These are phyloP conservation scores for Tapirus terrestris DNA, from an alignment of 2,113 vertebrate species.

Conservation along the genomic window DNA sequence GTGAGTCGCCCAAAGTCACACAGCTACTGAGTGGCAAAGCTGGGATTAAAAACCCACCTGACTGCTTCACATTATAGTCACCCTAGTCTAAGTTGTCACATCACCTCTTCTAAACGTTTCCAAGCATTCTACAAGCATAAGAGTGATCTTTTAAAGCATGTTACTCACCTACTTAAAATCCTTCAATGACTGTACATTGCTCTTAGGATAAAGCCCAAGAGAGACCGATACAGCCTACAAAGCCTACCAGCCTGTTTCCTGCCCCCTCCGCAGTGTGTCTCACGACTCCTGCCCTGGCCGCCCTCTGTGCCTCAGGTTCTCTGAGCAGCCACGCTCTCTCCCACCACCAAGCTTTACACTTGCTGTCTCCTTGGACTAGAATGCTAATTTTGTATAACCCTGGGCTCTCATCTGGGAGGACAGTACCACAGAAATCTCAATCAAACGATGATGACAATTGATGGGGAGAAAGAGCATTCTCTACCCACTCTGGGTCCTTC, in stretches of 20 bases:
- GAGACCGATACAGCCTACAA: not conserved
- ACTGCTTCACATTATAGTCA: not conserved
- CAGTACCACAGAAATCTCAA: not conserved
- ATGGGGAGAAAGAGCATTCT: too few species aligned
- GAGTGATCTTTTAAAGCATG: not conserved
- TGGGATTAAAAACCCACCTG: not conserved
- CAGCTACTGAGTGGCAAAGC: not conserved
- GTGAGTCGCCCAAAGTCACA: too few species aligned
- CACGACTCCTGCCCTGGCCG: not conserved
- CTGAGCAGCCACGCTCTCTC: not conserved
- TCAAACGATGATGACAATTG: not conserved
- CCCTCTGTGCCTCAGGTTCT: not conserved
- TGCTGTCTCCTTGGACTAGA: not conserved
- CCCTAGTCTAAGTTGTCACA: not conserved
- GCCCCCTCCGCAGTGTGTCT: not conserved
- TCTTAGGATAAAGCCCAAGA: not conserved
- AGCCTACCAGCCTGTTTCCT: not conserved
- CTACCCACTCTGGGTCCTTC: too few species aligned
- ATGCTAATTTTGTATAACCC: too few species aligned
- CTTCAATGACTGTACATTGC: not conserved
- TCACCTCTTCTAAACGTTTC: not conserved
- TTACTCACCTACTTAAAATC: too few species aligned
- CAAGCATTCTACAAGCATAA: not conserved
- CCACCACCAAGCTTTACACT: not conserved
- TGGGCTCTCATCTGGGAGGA: not conserved